Conservation (phyloP, 2,797 vertebrate species). For the Lepilemur septentrionalis region DNA sequence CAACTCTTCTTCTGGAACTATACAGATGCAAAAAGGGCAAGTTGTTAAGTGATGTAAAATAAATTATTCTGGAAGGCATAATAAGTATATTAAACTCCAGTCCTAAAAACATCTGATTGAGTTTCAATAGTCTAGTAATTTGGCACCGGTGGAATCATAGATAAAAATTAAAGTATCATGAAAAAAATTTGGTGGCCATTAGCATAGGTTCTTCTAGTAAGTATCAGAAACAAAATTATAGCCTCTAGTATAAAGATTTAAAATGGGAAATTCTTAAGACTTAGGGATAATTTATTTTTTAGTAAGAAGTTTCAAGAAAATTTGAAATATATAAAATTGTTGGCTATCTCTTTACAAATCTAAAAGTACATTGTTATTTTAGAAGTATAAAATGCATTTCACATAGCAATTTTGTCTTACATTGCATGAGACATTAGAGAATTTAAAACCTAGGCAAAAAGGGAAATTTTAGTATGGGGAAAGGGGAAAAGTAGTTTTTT, state of each 20-base stretch:
- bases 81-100: not conserved
- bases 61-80: not conserved
- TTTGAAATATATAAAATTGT: not conserved
- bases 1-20: not conserved
- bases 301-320: slow-evolving; percentile 1
- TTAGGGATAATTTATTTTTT: not conserved
- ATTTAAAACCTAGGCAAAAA: not conserved
- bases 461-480: not conserved
- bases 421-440: not conserved
- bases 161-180: slow-evolving; percentile 6
- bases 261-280: not conserved
- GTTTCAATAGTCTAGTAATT: not conserved
- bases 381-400: slow-evolving; percentile 18
- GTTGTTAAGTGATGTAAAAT: slow-evolving; percentile 2
- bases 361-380: not conserved
- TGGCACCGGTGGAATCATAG: not conserved
- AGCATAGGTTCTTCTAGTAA: not conserved
- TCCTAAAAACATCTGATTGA: slow-evolving; percentile 1
- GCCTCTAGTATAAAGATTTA: not conserved
- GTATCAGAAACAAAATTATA: not conserved
- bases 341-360: not conserved
- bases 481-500: not conserved
- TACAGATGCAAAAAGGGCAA: not conserved
- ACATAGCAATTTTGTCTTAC: not conserved
- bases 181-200: not conserved